A percentile compares a stretch with the other conserved stretches of the same genome.
These are phyloP conservation scores for Chrysolina americana DNA, from an alignment of 2,888 invertebrate genomes.

Conservation along the genomic window DNA sequence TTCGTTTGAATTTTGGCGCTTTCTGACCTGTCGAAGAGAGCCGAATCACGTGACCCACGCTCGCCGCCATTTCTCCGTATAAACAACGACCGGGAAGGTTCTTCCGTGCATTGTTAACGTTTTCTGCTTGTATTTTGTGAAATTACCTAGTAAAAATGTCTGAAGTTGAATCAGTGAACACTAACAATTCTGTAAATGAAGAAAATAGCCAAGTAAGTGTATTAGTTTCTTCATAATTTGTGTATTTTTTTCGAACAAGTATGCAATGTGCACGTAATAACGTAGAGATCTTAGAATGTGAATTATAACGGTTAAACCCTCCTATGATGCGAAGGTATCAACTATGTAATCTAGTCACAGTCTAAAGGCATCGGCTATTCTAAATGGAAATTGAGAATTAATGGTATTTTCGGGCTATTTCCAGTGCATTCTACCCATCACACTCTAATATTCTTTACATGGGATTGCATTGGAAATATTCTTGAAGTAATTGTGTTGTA, in stretches of 20 bases:
- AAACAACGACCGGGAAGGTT: constrained; percentile 73
- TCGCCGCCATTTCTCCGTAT: constrained; percentile 76
- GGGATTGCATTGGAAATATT: background rate
- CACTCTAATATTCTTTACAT: background rate
- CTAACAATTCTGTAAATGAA: constrained; percentile 66
- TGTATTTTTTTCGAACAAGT: constrained; percentile 55
- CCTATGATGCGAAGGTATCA: constrained; percentile 32
- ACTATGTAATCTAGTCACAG: constrained; percentile 55
- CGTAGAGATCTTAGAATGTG: constrained; percentile 65
- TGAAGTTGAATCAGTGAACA: constrained; percentile 67
- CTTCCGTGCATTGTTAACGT: constrained; percentile 55
- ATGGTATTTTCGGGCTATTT: constrained; percentile 29
- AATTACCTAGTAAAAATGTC: constrained; percentile 67
- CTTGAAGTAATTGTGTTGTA: background rate
- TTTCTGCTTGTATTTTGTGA: constrained; percentile 55
- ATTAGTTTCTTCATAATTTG: constrained; percentile 46
- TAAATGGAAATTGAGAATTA: constrained; percentile 18
- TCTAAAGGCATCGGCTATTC: constrained; percentile 56
- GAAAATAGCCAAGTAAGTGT: constrained; percentile 67
- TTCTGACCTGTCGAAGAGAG: constrained; percentile 61
- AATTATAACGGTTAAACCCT: constrained; percentile 59
- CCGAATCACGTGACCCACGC: constrained; percentile 75
- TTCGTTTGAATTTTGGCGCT: constrained; percentile 59
- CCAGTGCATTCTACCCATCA: background rate
- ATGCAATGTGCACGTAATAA: constrained; percentile 69